A percentile compares a stretch with the other conserved stretches of the same genome.
These are phyloP conservation scores for Callocephalon fimbriatum DNA, from an alignment of 2,113 vertebrate species.

Conservation along the genomic window DNA sequence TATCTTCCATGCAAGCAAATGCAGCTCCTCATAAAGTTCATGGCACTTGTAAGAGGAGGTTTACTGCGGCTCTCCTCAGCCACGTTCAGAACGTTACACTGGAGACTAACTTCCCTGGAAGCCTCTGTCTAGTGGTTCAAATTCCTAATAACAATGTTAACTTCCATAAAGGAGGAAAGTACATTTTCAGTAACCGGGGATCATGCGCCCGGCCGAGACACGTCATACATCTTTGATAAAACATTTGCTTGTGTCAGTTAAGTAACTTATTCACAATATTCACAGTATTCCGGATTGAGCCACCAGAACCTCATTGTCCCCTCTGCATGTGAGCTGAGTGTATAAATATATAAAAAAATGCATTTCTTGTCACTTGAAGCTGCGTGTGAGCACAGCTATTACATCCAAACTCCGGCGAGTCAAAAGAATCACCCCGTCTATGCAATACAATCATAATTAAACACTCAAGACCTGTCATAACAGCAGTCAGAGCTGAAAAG, in stretches of 20 bases:
- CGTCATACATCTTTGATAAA: neutral
- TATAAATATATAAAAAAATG: neutral
- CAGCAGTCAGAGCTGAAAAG: constrained; percentile 26
- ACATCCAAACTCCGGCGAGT: neutral
- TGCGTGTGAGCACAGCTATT: neutral
- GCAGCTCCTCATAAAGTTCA: neutral
- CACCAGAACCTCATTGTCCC: neutral
- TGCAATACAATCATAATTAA: constrained; percentile 26
- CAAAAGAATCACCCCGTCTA: neutral
- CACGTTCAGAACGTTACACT: fast-evolving
- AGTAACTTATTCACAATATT: neutral
- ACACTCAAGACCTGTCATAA: constrained; percentile 17
- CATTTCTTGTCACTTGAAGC: neutral
- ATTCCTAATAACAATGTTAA: neutral
- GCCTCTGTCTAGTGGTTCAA: neutral
- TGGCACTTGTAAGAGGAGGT: neutral
- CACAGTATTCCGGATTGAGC: neutral
- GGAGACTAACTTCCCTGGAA: neutral
- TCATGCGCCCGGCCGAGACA: fast-evolving
- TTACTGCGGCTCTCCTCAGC: fast-evolving
- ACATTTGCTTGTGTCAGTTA: neutral
- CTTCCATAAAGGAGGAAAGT: neutral
- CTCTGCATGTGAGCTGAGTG: neutral
- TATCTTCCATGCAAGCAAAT: fast-evolving
- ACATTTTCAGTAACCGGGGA: neutral